Base-by-base conservation (phyloP, 2,113 vertebrate species). In the Chaetops frenatus region DNA sequence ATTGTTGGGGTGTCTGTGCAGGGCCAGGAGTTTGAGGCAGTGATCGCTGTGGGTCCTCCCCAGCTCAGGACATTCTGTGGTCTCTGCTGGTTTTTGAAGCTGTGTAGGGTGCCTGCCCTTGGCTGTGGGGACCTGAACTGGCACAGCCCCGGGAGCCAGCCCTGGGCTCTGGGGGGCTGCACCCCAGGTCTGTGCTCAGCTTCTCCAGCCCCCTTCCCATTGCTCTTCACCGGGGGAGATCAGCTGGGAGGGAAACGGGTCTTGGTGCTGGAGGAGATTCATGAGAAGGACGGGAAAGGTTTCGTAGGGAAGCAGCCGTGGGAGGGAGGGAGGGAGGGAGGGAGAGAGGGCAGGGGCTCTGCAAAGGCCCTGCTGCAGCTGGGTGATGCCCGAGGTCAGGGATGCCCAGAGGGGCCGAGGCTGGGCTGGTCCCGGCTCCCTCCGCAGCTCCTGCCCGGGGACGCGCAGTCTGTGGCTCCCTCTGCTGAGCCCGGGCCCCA, bases 391-490 rank as follows among this genome's bases (percentile, higher is more conserved):
- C 16, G 3, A 12, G 71, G 56, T 11, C 20, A 2, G 66, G 8
- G 56, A 45, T 25, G 57, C 5, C 11, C 36, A 0, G 22, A 24
- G 44, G 25, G 42, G 53, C 36, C 4, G 8, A 35, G 65, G 17
- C 36, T 27, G 0, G 35, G 47, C 80, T 5, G 82, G 3, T 64
- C 44, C 80, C 24, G 5, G 80, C n/a, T n/a, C n/a, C n/a, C 33
- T 44, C 54, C 0, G 20, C 47, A 10, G 84, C 72, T 7, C 76
- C 69, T 2, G 35, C 67, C 45, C 7, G 1, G 56, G 62, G 45
- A 70, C 3, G 1, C 62, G 2, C 81, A 92, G 95, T 96, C 96
- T 97, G 92, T 92, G 88, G 91, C 92, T 96, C 92, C 96, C 96
- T 89, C 96, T 97, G 92, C 92, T 36, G 96, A 83, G 88, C 91